phyloP scores from a whole-genome alignment of 2,113 vertebrate species.

The Embiotoca jacksoni region DNA sequence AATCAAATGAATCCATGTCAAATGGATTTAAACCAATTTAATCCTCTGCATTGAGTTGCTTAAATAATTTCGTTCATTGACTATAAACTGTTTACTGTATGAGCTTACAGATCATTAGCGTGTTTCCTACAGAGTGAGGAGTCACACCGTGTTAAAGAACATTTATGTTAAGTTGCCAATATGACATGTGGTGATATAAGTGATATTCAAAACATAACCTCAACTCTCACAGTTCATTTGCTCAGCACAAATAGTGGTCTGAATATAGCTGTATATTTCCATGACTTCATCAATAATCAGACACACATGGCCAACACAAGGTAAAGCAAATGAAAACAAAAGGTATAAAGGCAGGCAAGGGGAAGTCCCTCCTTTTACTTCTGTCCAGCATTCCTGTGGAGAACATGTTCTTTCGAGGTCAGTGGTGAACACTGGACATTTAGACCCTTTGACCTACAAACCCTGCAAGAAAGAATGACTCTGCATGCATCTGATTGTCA shows the following conservation, averaged over 20 bases:
- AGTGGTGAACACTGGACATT: neutral
- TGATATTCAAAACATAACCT: constrained; percentile 36
- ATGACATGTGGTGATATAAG: constrained; percentile 24
- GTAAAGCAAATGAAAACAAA: constrained; percentile 24
- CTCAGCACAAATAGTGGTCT: constrained; percentile 17
- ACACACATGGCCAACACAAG: constrained; percentile 35
- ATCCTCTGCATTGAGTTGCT: no score
- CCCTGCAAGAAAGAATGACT: neutral
- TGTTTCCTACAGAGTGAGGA: neutral
- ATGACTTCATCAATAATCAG: constrained; percentile 39
- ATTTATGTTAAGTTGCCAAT: constrained; percentile 12
- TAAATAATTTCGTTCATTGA: no score
- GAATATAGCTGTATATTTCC: constrained; percentile 18
- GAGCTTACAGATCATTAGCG: neutral
- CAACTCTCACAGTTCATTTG: constrained; percentile 47
- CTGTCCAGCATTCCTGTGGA: neutral
- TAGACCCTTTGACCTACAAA: neutral
- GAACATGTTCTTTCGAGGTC: neutral
- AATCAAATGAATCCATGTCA: no score
- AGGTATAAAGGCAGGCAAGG: neutral
- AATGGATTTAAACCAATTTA: no score
- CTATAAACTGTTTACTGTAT: neutral
- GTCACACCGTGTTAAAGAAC: neutral
- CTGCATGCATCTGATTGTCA: neutral
- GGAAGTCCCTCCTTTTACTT: neutral